Evolutionary conservation across 2,888 invertebrate species (phyloP), one percentile per base, ranked within the genome.

Genomic region (Eueremaeus valkanovi): DNA sequence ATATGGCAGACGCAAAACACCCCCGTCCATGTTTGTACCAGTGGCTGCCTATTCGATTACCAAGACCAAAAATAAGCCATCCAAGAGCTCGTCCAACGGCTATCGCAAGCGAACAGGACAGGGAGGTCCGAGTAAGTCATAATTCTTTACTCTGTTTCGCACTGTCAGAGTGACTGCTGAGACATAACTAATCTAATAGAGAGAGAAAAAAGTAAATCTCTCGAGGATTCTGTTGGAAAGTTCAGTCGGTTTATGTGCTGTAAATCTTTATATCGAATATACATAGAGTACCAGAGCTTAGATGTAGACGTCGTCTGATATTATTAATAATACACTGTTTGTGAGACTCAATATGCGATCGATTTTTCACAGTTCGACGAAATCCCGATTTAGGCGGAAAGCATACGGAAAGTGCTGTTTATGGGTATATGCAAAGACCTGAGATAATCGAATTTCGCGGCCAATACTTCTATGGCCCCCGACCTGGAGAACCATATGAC

Each of bases 391-490:
- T 61, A 31, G 61, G 61, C 9, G 24, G 27, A 3, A 72, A 61
- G 42, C 70, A 73, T 11, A 75, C 75, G 6, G 77, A 75, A 73
- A 77, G 76, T 61, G 77, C 75, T n/a, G 77, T 73, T n/a, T 77
- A 77, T 72, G 76, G 77, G 8, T 77, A 77, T 55, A 45, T 74
- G 33, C 63, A 76, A 24, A 72, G 63, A 58, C 79, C 79, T 1
- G 79, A 79, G 75, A 75, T 78, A 0, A 78, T 79, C 74, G 79
- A 79, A 42, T 79, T 79, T 75, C 73, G 77, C 9, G 79, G 79
- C 21, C 78, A 79, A 63, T 79, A 79, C 49, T 78, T 78, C 66
- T 79, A 79, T 75, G 79, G 79, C 6, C 76, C 72, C 27, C 24
- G 61, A 29, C 61, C 61, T 3, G 61, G 61, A 61, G 61, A 61